Base-by-base conservation (phyloP, 1,140 invertebrate species). In the Triops cancriformis region DNA sequence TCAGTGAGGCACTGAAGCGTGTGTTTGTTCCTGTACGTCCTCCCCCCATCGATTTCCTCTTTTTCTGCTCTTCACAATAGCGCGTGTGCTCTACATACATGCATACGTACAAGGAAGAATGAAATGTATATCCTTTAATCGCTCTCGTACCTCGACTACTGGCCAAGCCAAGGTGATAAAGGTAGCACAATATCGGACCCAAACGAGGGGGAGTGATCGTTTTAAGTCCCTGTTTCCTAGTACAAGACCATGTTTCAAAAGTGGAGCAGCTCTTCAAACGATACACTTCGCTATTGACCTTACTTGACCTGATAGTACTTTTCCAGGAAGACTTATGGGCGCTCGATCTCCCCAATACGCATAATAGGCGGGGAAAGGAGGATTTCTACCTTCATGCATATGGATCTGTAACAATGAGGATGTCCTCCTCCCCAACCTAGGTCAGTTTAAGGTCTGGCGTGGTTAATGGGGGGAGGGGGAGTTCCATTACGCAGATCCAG, bases 91-190 rank as follows among this genome's bases (percentile, higher is more conserved):
- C 51, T 64, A 64, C 51, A 64, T 64, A 64, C 51, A 64, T 64
- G 51, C 51, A 64, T 64, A 64, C 31, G 7, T 18, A 64, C 51
- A 23, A 64, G 51, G 51, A 64, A 64, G 23, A 6, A 9, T n/a
- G 51, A 64, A n/a, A 64, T 64, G 18, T 18, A 64, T 64, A 64
- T 64, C 51, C 51, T 64, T 64, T 64, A 64, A 64, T 64, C 51
- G 51, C 51, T 64, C 14, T 64, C 18, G 51, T 64, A 23, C 51
- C 51, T 64, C 23, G 51, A 14, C 51, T 64, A 64, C 51, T 14
- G 51, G 7, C 31, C 31, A 37, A 37, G 31, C 31, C 51, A 64
- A 64, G 51, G 51, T 37, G 31, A 64, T 6, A 3, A 18, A 64
- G 51, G 9, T n/a, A 64, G 51, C 5, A n/a, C 51, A n/a, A 18